A percentile compares a stretch with the other conserved stretches of the same genome.
phyloP scores from a whole-genome alignment of 2,113 vertebrate genomes.

The Hemiprocne comata region DNA sequence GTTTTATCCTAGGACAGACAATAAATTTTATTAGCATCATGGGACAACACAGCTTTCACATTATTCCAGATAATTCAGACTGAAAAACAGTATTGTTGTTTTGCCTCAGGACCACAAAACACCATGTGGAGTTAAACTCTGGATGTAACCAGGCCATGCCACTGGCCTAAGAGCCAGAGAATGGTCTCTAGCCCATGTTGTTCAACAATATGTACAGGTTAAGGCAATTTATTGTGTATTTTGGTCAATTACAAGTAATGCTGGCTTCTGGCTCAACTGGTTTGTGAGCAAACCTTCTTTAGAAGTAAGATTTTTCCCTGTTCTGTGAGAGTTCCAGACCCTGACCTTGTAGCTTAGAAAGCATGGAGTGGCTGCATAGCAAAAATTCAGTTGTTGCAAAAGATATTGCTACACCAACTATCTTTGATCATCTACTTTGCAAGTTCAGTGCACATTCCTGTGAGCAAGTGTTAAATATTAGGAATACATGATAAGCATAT shows the following conservation, averaged over 20 bases:
- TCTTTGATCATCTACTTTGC: background rate
- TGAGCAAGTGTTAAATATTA: background rate
- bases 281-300: background rate
- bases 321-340: background rate
- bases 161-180: background rate
- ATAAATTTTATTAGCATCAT: background rate
- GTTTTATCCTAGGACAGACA: background rate
- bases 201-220: background rate
- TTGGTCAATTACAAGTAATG: background rate
- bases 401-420: background rate
- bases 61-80: background rate
- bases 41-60: fast-evolving
- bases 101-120: background rate
- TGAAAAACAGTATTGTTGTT: background rate
- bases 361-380: background rate
- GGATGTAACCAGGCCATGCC: background rate
- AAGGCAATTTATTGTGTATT: background rate
- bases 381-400: background rate
- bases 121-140: background rate
- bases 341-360: background rate
- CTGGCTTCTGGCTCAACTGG: background rate
- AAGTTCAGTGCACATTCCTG: background rate
- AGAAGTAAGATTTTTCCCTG: background rate
- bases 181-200: background rate
- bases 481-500: background rate